A percentile compares a stretch with the other conserved stretches of the same genome.
Evolutionary conservation across 2,797 vertebrate species (phyloP).

Genomic region (Phrynocephalus vlangalii): DNA sequence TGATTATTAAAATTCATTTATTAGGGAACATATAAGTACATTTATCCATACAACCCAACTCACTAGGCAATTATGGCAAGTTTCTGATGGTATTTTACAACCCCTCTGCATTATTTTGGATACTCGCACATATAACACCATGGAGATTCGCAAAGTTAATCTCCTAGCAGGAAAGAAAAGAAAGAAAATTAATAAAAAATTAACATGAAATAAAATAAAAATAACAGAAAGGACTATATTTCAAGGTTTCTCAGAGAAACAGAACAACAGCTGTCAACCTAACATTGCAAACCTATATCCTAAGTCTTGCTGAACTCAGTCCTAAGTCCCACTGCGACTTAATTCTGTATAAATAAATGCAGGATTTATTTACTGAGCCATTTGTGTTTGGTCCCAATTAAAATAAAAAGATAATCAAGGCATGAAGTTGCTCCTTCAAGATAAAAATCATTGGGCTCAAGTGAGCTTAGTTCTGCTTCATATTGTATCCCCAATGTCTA

Average conservation of each 20-base stretch:
- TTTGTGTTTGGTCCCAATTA: no score
- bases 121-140: background rate
- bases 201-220: background rate
- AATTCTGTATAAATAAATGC: background rate
- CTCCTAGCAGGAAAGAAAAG: background rate
- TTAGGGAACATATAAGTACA: background rate
- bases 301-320: background rate
- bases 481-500: background rate
- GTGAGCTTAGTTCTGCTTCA: background rate
- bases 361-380: background rate
- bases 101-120: background rate
- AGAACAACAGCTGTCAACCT: background rate
- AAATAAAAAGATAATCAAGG: no score
- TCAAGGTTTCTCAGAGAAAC: background rate
- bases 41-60: no score
- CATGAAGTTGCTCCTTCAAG: no score
- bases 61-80: background rate
- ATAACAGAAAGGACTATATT: no score
- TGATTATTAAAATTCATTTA: background rate
- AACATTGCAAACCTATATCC: background rate
- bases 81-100: background rate
- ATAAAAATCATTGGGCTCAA: no score
- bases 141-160: background rate
- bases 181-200: background rate
- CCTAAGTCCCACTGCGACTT: background rate